Evolutionary conservation across 1,140 invertebrate genomes (phyloP), one percentile per base, ranked within the genome.

Genomic region (Frieseomelitta varia): DNA sequence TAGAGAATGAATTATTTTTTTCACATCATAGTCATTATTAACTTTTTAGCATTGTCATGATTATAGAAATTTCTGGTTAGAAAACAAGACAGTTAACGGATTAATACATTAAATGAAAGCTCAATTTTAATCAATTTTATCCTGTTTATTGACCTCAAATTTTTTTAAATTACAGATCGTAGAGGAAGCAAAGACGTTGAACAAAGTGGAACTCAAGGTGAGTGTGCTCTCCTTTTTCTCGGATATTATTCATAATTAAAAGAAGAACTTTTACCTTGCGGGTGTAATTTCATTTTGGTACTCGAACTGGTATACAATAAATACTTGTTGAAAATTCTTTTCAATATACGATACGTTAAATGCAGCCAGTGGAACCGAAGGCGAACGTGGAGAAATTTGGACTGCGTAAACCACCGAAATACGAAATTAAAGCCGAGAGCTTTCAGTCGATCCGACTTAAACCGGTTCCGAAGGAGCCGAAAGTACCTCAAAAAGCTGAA

Each of bases 361-460:
- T 93, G 85, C 91, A 94, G 93, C 94, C 88, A 74, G 72, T 69
- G 86, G 82, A 94, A 93, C 93, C 93, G 87, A 90, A 93, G 69
- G 72, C 75, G 69, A 69, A n/a, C 34, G 75, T 82, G 68, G 82
- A 85, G 65, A 94, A 93, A 91, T 81, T 93, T 77, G 95, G 95
- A 92, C 94, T 94, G 86, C 92, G 93, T 91, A 96, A 95, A 91
- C 92, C 96, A 87, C 95, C 95, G 68, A 96, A 95, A 94, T 92
- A 93, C 80, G 95, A 95, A 90, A 94, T 95, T 90, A 95, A 96
- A 88, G 92, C 95, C 91, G 96, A 96, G 90, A 94, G 88, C 90
- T 96, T 96, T 93, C 91, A 96, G 91, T 92, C 90, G 75, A 94
- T 96, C 85, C 95, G 96, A 93, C 95, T 96, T 86, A 96, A 96